Evolutionary conservation across 2,888 invertebrate genomes (phyloP), one percentile per base, ranked within the genome.

Genomic region (Cerceris rybyensis): DNA sequence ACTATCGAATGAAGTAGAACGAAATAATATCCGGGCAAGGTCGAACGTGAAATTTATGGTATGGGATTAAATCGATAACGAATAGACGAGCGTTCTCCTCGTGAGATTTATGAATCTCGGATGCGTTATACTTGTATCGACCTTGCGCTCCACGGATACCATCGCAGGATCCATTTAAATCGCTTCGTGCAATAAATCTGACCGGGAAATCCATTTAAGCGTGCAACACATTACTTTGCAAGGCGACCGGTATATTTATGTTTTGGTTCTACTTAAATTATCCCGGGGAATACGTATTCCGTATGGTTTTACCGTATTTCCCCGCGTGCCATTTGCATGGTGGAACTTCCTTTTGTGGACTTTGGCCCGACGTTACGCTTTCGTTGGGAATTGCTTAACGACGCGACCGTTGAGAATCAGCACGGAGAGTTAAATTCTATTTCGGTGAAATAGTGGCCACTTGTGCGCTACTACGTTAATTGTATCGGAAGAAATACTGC

Each of bases 161-260:
- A 28, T 28, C 67, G 61, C 66, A 28, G 64, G 58, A 67, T 54
- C 63, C 74, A 61, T 78, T 80, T 70, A 61, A 78, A 78, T 75
- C 68, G 71, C 60, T 54, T n/a, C 43, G 49, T n/a, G 49, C 75
- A 50, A 78, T 80, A 80, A 75, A 80, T 80, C 68, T 71, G 59
- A 61, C 59, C 63, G 73, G 74, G 42, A 75, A 78, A 80, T 78
- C 80, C 75, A 70, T 80, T 80, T 80, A 70, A 75, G 70, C 79
- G 78, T 65, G 68, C 52, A 28, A 65, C 78, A 75, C 75, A 78
- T 80, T 80, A 80, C 75, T 78, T 28, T 57, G 80, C 68, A 65
- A 75, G 54, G 75, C 49, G 64, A 78, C 6, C 65, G 80, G 68
- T 68, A 71, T 75, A 80, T 80, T 80, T 80, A 75, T 75, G 75